Evolutionary conservation across 2,797 vertebrate species (phyloP), one percentile per base, ranked within the genome.

Genomic region (Sciaenops ocellatus): DNA sequence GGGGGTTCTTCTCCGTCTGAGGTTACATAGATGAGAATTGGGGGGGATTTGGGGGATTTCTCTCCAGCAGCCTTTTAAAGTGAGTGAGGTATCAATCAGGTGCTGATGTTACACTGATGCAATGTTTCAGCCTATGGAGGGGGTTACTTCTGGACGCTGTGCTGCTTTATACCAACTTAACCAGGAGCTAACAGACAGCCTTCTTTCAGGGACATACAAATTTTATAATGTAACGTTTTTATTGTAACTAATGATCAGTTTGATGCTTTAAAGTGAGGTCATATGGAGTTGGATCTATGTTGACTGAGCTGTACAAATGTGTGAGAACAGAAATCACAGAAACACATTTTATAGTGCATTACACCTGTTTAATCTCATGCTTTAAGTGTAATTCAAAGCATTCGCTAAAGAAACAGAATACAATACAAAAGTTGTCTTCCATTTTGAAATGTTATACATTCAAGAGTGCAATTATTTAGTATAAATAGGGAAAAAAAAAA

Each of bases 21-120:
- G 82, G 82, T 84, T 90, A 87, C 85, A 77, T 64, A 79, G 88
- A 90, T 78, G 86, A 87, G 91, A 91, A 92, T 78, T 84, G 83
- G 78, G 79, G 74, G 80, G 83, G 88, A 86, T 90, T 88, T 85
- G 38, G 67, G 65, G 82, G 73, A 87, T 90, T 76, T 85, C 71
- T 87, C 79, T 89, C 76, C 74, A 81, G 84, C 83, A 84, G 89
- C 79, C 78, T 84, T 89, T 89, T 75, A 80, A 89, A 90, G 85
- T 77, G 87, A 76, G 69, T 79, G 88, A 85, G 83, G 89, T 91
- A 92, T 93, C 86, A 90, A 86, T 92, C 91, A 92, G 91, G 82
- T 87, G 91, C 89, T 94, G 93, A 93, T 93, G 93, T 91, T 90
- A 95, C 75, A 69, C 87, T 94, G 94, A 94, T 89, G 93, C 91